A percentile compares a stretch with the other conserved stretches of the same genome.
These are phyloP conservation scores for Trachurus trachurus DNA, from an alignment of 2,797 vertebrate species.

Conservation along the genomic window DNA sequence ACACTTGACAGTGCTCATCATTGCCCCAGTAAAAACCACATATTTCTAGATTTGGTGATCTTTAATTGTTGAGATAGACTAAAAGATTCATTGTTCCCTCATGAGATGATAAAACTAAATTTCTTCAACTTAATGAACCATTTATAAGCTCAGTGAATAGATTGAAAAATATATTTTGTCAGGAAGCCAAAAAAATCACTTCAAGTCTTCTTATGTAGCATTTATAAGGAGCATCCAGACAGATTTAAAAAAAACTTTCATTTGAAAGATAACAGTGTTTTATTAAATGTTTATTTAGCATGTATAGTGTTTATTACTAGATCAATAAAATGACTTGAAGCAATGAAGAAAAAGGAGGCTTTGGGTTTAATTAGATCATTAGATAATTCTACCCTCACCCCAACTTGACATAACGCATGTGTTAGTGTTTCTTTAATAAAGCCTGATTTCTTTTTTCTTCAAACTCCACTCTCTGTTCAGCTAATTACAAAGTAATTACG, in stretches of 20 bases:
- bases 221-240: neutral
- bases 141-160: neutral
- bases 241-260: neutral
- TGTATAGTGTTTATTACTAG: neutral
- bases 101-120: neutral
- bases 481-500: neutral
- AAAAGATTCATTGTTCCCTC: neutral
- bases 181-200: neutral
- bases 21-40: neutral
- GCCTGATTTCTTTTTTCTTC: neutral
- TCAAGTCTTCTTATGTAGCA: neutral
- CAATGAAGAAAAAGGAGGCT: neutral
- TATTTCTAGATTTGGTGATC: neutral
- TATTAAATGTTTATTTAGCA: neutral
- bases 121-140: neutral
- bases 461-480: neutral
- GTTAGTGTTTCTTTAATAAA: constrained; percentile 3
- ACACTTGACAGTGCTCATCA: neutral
- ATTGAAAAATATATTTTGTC: neutral
- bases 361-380: constrained; percentile 1
- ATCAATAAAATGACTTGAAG: neutral
- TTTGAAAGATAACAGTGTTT: neutral
- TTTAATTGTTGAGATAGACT: neutral
- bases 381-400: neutral
- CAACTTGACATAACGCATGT: neutral